phyloP scores from a whole-genome alignment of 2,113 vertebrate species.

The Neogale vison region DNA sequence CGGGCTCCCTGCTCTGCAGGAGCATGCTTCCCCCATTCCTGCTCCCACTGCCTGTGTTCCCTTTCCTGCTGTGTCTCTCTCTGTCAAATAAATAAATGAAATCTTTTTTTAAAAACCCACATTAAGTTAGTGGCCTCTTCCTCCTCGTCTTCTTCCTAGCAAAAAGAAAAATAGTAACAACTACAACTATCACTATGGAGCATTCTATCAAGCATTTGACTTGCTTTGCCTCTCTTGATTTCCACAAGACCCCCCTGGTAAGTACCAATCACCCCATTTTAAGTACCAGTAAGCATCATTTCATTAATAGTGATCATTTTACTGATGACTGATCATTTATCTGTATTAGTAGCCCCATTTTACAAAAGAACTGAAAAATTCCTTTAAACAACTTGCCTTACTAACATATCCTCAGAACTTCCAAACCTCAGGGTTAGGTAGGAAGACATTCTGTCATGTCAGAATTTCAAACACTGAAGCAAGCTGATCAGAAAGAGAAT shows the following conservation, averaged over 20 bases:
- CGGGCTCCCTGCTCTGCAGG: too few species aligned
- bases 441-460: background rate
- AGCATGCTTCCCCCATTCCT: too few species aligned
- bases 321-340: background rate
- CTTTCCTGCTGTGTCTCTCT: too few species aligned
- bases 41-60: too few species aligned
- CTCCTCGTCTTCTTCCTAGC: background rate
- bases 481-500: slow-evolving; percentile 4
- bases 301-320: background rate
- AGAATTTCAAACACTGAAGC: background rate
- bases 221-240: background rate
- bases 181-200: background rate
- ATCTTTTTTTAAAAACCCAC: too few species aligned
- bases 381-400: background rate
- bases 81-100: too few species aligned
- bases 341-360: background rate
- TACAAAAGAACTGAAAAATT: slow-evolving; percentile 64
- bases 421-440: background rate
- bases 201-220: background rate
- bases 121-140: background rate
- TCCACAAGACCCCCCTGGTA: background rate
- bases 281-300: background rate
- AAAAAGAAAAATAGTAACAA: background rate
- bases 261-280: background rate
- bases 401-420: background rate